phyloP scores from a whole-genome alignment of 2,797 vertebrate genomes.

The Typhlichthys eigenmanni region DNA sequence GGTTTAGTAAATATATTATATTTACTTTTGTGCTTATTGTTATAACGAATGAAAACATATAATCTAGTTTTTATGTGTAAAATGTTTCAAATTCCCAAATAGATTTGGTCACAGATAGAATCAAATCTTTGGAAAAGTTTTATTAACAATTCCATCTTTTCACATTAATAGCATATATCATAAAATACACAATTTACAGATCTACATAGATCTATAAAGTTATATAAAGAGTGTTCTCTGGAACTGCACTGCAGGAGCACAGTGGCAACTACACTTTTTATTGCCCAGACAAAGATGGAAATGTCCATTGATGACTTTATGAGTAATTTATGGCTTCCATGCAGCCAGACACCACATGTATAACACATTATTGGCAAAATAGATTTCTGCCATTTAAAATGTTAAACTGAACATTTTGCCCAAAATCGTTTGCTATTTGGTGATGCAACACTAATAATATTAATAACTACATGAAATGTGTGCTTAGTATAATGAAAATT shows the following conservation, averaged over 20 bases:
- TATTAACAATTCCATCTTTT: slow-evolving; percentile 77
- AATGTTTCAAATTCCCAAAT: slow-evolving; percentile 19
- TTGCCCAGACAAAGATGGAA: slow-evolving; percentile 50
- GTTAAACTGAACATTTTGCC: too few relatives aligned
- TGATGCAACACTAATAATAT: too few relatives aligned
- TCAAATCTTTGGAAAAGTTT: slow-evolving; percentile 51
- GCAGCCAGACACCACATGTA: slow-evolving; percentile 47
- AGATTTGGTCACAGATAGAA: slow-evolving; percentile 6
- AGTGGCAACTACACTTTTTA: slow-evolving; percentile 48
- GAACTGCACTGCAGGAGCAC: slow-evolving; percentile 15
- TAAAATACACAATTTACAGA: slow-evolving; percentile 76
- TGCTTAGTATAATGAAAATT: too few relatives aligned
- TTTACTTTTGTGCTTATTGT: slow-evolving; percentile 14
- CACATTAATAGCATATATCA: slow-evolving; percentile 62
- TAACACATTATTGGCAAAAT: slow-evolving; percentile 9
- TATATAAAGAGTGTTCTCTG: too few relatives aligned
- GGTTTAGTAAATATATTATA: background rate
- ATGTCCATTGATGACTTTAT: slow-evolving; percentile 43
- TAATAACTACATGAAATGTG: too few relatives aligned
- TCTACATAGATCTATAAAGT: slow-evolving; percentile 33
- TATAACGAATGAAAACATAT: slow-evolving; percentile 19
- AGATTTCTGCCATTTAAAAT: too few relatives aligned
- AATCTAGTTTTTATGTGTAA: background rate
- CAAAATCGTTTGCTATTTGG: too few relatives aligned
- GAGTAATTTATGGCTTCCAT: slow-evolving; percentile 57